These are phyloP conservation scores for Tragelaphus strepsiceros DNA, from an alignment of 2,113 vertebrate genomes.

Conservation along the genomic window DNA sequence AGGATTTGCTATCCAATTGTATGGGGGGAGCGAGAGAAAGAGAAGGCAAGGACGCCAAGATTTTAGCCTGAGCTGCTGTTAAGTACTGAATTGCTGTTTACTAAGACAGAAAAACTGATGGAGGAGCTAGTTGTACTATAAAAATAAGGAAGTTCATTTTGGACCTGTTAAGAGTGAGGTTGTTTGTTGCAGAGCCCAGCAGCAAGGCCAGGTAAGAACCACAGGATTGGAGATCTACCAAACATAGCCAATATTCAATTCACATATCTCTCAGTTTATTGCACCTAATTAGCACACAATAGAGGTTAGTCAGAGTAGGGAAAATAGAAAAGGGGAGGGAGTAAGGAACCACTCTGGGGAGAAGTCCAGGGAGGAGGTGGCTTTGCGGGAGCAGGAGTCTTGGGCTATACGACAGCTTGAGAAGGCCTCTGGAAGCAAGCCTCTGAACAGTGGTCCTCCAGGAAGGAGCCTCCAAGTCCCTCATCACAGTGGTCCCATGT, in stretches of 20 bases:
- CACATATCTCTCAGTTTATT: neutral
- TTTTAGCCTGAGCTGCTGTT: neutral
- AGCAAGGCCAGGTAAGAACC: neutral
- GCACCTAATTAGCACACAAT: neutral
- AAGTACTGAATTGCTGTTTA: neutral
- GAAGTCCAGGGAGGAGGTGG: neutral
- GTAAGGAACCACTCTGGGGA: neutral
- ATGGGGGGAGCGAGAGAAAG: neutral
- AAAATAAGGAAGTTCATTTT: neutral
- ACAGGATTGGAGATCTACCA: neutral
- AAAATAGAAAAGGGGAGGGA: neutral
- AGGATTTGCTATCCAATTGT: neutral
- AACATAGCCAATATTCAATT: neutral
- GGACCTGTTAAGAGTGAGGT: neutral
- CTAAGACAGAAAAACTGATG: neutral
- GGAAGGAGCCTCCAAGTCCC: neutral
- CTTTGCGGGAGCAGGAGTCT: neutral
- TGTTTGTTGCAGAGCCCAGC: neutral
- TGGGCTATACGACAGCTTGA: neutral
- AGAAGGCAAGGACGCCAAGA: neutral
- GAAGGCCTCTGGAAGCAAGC: neutral
- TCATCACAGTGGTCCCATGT: neutral
- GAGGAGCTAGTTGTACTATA: neutral
- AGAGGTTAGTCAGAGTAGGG: neutral
- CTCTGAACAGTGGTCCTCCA: neutral